These are phyloP conservation scores for Chloroclystis v-ata DNA, from an alignment of 2,888 invertebrate species.

Conservation along the genomic window DNA sequence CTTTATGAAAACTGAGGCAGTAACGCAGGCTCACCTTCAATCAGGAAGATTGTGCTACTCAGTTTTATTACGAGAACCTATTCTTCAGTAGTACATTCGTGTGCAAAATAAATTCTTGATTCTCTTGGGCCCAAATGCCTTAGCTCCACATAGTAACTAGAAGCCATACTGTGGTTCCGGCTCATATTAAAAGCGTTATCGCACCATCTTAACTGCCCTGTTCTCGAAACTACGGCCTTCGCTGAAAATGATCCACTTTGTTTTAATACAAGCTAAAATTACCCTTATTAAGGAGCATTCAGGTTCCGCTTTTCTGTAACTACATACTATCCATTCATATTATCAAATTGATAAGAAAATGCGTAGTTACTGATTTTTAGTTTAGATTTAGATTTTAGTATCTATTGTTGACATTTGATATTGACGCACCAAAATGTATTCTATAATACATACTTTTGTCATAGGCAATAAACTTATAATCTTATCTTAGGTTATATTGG, in stretches of 20 bases:
- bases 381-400: conserved; percentile 31
- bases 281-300: conserved; percentile 37
- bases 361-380: conserved; percentile 35
- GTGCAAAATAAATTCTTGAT: conserved; percentile 13
- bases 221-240: conserved; percentile 70
- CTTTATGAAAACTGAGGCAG: too few species aligned
- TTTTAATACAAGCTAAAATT: conserved; percentile 42
- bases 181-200: conserved; percentile 76
- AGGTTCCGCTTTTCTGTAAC: conserved; percentile 32
- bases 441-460: too few species aligned
- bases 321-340: conserved; percentile 57
- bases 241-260: conserved; percentile 69
- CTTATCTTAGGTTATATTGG: too few species aligned
- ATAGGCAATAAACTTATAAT: too few species aligned
- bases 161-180: conserved; percentile 53
- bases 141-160: conserved; percentile 10
- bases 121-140: conserved; percentile 9
- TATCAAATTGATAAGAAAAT: conserved; percentile 73
- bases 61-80: conserved; percentile 5
- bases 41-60: too few species aligned
- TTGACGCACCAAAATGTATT: too few species aligned
- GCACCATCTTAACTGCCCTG: conserved; percentile 71
- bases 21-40: too few species aligned
- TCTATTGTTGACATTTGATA: too few species aligned
- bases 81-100: conserved; percentile 9